Base-by-base conservation (phyloP, 2,888 invertebrate genomes). In the Candidula unifasciata region DNA sequence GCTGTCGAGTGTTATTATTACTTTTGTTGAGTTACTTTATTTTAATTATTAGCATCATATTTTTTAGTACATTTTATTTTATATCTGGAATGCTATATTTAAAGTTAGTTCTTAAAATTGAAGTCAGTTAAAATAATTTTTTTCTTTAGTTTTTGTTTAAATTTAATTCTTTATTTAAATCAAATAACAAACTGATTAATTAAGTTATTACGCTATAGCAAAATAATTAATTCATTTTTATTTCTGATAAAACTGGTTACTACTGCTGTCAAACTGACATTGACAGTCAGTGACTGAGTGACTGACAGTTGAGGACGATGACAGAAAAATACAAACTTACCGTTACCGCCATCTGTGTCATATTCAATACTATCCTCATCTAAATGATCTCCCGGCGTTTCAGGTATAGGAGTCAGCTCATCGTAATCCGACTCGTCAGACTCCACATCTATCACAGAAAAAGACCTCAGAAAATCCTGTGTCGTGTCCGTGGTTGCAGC, bases 381-480 rank as follows among this genome's bases (percentile, higher is more conserved):
- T 16, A 71, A 3, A 27, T 5, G 35, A 8, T 80, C 81, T 44
- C 68, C 85, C 10, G 81, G 85, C 21, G 68, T 85, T 78, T 85
- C 85, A 2, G 85, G 85, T 81, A 85, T 85, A 2, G 85, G 85
- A 24, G 81, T 44, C 3, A 85, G 81, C 71, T 85, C 85, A 30
- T 80, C 85, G 24, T 44, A 85, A 76, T 85, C 85, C 21, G 85
- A 85, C 24, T 84, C 84, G 10, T 85, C 85, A 54, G 83, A 84
- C 10, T 85, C 85, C n/a, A 68, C 81, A 69, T 66, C 85, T 27
- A 81, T 81, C 27, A 81, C 80, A 57, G 85, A 85, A 81, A 85
- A 85, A 18, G 81, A 81, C 16, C 85, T 33, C 33, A 85, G 68
- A 80, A 81, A 85, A 8, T 85, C 85, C 21, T 69, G 54, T 37